These are phyloP conservation scores for Epistrophe grossulariae DNA, from an alignment of 2,888 invertebrate species.

Conservation along the genomic window DNA sequence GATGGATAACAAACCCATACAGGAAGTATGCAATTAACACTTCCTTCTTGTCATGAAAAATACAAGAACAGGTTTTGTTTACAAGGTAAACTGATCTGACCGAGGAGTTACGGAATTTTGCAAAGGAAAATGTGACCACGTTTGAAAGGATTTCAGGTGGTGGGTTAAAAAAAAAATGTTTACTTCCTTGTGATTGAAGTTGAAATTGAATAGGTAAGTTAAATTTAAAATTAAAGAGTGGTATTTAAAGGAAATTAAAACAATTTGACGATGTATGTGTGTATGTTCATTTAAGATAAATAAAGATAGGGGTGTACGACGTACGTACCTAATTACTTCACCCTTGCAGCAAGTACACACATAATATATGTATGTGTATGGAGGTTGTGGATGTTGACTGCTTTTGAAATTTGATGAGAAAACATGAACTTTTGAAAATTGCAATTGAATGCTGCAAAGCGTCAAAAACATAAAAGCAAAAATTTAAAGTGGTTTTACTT, in stretches of 20 bases:
- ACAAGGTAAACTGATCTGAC: conserved; percentile 36
- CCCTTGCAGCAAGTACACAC: neutral
- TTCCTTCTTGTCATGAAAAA: conserved; percentile 51
- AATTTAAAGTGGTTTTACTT: no score
- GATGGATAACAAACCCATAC: conserved; percentile 45
- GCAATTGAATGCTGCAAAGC: neutral
- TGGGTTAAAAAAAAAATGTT: neutral
- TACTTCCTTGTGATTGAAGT: conserved; percentile 1
- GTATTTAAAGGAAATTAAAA: neutral
- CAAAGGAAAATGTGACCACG: conserved; percentile 8
- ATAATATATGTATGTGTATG: neutral
- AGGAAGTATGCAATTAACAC: conserved; percentile 64
- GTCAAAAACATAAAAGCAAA: no score
- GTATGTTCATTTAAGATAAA: neutral
- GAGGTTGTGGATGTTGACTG: neutral
- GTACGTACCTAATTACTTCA: neutral
- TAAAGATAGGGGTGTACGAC: neutral
- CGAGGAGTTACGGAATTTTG: neutral
- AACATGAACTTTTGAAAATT: neutral
- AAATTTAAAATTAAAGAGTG: neutral
- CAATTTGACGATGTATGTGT: neutral
- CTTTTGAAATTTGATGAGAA: neutral
- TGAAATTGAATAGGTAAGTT: conserved; percentile 2
- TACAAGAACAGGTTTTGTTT: conserved; percentile 35
- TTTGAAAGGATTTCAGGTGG: conserved; percentile 13